phyloP scores from a whole-genome alignment of 2,113 vertebrate species.

The Oryzias woworae region DNA sequence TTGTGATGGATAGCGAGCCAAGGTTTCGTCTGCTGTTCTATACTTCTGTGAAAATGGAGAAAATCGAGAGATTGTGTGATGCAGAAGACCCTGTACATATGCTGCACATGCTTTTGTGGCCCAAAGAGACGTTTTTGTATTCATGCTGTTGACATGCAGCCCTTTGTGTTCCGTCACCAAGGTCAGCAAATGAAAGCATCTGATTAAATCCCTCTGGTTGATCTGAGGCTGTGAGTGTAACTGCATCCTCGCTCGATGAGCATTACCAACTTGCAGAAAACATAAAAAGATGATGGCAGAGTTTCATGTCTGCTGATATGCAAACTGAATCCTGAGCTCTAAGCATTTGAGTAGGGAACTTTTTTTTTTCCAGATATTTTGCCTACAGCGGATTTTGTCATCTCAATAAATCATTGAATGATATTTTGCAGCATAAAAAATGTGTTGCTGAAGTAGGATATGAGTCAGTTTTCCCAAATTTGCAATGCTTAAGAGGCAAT shows the following conservation, averaged over 20 bases:
- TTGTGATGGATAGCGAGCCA: conserved; percentile 37
- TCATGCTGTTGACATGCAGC: conserved; percentile 28
- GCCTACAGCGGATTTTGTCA: too few relatives aligned
- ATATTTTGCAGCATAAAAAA: too few relatives aligned
- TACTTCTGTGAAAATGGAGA: conserved; percentile 36
- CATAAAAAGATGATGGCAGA: conserved; percentile 34
- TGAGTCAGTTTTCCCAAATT: too few relatives aligned
- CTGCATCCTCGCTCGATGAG: conserved; percentile 11
- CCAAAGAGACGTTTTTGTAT: conserved; percentile 36
- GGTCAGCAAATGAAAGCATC: conserved; percentile 44
- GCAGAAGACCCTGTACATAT: conserved; percentile 32
- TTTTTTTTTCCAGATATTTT: too few relatives aligned
- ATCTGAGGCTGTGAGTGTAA: conserved; percentile 31
- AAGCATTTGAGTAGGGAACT: background rate
- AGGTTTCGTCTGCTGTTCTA: conserved; percentile 37
- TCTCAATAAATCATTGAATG: too few relatives aligned
- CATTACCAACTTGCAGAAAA: conserved; percentile 12
- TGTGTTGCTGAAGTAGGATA: too few relatives aligned
- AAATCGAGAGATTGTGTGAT: conserved; percentile 43
- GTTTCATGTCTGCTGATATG: conserved; percentile 20
- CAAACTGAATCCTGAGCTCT: conserved; percentile 3
- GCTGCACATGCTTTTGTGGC: conserved; percentile 21
- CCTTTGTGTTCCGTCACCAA: conserved; percentile 48
- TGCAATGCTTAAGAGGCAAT: too few relatives aligned
- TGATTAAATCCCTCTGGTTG: conserved; percentile 44